phyloP scores from a whole-genome alignment of 2,113 vertebrate genomes.

The Albula goreensis region DNA sequence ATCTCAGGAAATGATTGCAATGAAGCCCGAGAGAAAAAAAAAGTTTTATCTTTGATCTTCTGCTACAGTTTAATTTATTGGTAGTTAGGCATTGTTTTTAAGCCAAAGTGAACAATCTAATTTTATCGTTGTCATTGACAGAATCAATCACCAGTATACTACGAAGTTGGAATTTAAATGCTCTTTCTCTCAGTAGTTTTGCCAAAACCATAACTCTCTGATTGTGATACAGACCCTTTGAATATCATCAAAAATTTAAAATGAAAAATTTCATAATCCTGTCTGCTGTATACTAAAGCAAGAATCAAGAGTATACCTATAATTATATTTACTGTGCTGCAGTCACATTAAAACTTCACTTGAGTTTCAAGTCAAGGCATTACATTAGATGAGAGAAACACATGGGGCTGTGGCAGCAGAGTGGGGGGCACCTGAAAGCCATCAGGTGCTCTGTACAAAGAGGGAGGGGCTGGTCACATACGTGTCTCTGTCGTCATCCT shows the following conservation, averaged over 20 bases:
- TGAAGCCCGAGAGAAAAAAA: neutral
- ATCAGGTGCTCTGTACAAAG: slow-evolving; percentile 76
- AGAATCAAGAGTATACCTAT: neutral
- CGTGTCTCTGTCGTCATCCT: slow-evolving; percentile 72
- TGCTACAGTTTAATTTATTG: neutral
- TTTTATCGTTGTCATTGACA: neutral
- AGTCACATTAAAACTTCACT: neutral
- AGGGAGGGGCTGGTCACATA: slow-evolving; percentile 76
- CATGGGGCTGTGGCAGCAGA: neutral
- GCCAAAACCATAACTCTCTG: neutral
- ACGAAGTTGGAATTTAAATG: too few species aligned
- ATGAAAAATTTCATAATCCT: too few species aligned
- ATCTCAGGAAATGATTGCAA: neutral
- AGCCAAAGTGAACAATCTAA: neutral
- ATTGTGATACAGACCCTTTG: too few species aligned
- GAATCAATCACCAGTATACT: neutral
- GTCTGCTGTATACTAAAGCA: neutral
- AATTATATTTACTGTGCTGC: neutral
- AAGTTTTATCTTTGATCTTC: neutral
- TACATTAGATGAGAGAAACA: neutral
- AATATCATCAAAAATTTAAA: too few species aligned
- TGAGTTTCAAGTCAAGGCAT: neutral
- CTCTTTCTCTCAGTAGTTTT: neutral
- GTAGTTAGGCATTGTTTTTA: neutral
- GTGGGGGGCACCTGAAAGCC: neutral